Evolutionary conservation across 1,140 invertebrate species (phyloP), one percentile per base, ranked within the genome.

Genomic region (Trinorchestia longiramus): DNA sequence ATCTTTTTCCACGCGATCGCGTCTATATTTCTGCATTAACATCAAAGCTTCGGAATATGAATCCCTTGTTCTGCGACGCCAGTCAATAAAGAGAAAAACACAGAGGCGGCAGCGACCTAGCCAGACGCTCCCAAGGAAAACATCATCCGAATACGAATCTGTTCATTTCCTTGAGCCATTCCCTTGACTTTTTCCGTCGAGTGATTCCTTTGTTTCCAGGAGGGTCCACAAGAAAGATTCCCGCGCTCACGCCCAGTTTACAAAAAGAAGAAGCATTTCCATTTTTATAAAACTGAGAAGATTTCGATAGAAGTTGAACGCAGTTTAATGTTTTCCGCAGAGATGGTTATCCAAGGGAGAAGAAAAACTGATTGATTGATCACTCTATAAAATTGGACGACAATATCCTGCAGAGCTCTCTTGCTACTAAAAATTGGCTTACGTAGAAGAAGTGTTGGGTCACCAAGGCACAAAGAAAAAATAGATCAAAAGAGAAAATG

Each of bases 301-400:
- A 94, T 94, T 94, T 94, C 92, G 92, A 94, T 94, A n/a, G 92
- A 94, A 94, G 92, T 94, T 94, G 92, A 94, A 94, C 92, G 92
- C 92, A 94, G 92, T 94, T 94, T 94, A 94, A 94, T 94, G 92
- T 94, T 94, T 94, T 43, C 92, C 92, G 43, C 45, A 44, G 92
- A 44, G 92, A 94, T 94, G 92, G 92, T 94, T 94, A 47, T 47
- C 92, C 44, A 44, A 94, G 92, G 92, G 92, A 94, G 88, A 36
- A 91, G 88, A 94, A 94, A 94, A 94, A 94, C 92, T 94, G 92
- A 94, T 94, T 94, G 92, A 94, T 94, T 94, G 92, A 94, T 94
- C 92, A 94, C 92, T 94, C 92, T 94, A 94, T 94, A 94, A 94
- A 94, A 94, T 94, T 94, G 92, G 92, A 94, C 44, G 44, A 94